Conservation (phyloP, 2,888 invertebrate species). For the Sinhomidia bicolor region DNA sequence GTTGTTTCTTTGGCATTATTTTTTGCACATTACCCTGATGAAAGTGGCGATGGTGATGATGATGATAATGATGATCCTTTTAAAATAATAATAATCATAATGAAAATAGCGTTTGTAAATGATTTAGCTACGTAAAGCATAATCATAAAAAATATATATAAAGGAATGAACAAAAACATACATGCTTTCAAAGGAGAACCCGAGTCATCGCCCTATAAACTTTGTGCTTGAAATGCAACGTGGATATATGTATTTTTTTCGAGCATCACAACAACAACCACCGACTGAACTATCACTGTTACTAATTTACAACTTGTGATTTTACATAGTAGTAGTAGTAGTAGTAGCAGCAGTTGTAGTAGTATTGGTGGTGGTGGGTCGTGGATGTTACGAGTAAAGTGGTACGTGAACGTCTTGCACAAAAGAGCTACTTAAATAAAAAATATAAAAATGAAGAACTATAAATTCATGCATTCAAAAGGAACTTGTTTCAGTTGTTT, state of each 20-base stretch:
- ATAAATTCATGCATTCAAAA: constrained; percentile 68
- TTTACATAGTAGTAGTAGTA: neutral
- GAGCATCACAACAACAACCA: no score
- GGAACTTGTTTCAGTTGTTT: constrained; percentile 71
- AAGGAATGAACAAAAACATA: neutral
- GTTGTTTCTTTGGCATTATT: neutral
- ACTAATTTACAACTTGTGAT: neutral
- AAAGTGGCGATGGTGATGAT: constrained; percentile 17
- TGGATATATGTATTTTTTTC: neutral
- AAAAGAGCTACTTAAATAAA: constrained; percentile 59
- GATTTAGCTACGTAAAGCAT: constrained; percentile 13
- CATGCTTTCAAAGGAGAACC: neutral
- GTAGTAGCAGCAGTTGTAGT: neutral
- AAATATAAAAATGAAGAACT: constrained; percentile 49
- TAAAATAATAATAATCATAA: constrained; percentile 39
- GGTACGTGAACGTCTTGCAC: neutral
- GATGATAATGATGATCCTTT: no score
- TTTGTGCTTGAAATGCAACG: constrained; percentile 24
- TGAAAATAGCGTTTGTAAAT: constrained; percentile 28
- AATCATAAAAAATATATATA: constrained; percentile 30
- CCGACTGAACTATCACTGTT: neutral
- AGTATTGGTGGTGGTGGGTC: neutral
- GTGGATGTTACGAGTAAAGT: constrained; percentile 12
- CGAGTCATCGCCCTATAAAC: constrained; percentile 61
- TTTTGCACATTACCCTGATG: neutral